phyloP scores from a whole-genome alignment of 1,140 invertebrate genomes.

The Copidosoma floridanum region DNA sequence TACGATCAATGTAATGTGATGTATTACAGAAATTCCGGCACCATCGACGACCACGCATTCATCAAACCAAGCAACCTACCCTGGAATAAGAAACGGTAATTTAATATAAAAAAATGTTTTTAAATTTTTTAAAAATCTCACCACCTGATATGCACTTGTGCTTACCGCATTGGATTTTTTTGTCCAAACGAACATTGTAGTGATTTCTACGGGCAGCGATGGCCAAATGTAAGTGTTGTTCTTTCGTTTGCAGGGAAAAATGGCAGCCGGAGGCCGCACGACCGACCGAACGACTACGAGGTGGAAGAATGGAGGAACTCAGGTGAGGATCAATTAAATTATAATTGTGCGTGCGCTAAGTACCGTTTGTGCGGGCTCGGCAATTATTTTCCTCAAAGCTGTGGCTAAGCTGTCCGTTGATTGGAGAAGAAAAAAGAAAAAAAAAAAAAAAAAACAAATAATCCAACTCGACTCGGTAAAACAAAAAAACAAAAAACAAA shows the following conservation, averaged over 20 bases:
- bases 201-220: background rate
- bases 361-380: no score
- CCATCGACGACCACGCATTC: slow-evolving; percentile 64
- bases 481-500: no score
- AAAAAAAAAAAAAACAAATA: background rate
- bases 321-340: no score
- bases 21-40: slow-evolving; percentile 65
- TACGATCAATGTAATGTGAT: background rate
- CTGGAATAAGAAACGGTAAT: slow-evolving; percentile 47
- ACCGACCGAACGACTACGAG: slow-evolving; percentile 58
- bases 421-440: background rate
- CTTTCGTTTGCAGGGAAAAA: slow-evolving; percentile 40
- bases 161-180: no score
- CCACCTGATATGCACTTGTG: no score
- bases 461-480: no score
- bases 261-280: slow-evolving; percentile 46
- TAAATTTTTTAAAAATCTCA: no score
- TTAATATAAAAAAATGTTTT: no score
- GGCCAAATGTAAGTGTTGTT: background rate
- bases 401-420: no score
- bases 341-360: no score
- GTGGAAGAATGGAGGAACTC: slow-evolving; percentile 62
- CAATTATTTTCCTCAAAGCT: no score
- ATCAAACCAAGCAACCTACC: slow-evolving; percentile 50
- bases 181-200: background rate